Percentiles rank a stretch among this genome's conserved stretches.
phyloP scores from a whole-genome alignment of 2,888 invertebrate genomes.

The Patella depressa region DNA sequence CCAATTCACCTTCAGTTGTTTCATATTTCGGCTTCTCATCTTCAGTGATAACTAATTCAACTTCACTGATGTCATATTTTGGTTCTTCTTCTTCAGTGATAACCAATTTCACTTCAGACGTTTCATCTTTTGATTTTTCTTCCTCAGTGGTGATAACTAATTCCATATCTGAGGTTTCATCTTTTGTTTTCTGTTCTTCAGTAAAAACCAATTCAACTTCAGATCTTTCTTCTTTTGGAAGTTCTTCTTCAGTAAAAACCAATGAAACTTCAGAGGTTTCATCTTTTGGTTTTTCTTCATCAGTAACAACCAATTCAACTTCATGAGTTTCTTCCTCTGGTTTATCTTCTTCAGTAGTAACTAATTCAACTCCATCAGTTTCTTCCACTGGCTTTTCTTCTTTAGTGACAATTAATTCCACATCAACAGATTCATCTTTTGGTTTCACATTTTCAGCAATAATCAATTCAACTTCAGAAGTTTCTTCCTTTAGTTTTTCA shows the following conservation, averaged over 20 bases:
- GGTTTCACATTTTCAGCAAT: slow-evolving; percentile 13
- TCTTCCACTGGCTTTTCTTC: not conserved
- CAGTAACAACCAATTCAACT: not conserved
- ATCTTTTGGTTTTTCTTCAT: slow-evolving; percentile 10
- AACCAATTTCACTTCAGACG: not conserved
- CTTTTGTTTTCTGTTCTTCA: not conserved
- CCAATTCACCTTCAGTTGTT: slow-evolving; percentile 16
- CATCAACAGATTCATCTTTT: not conserved
- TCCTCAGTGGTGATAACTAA: not conserved
- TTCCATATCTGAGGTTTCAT: not conserved
- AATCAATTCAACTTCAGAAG: slow-evolving; percentile 15
- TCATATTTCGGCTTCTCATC: slow-evolving; percentile 11
- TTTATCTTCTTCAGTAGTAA: not conserved
- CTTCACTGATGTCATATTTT: not conserved
- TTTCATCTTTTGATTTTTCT: not conserved
- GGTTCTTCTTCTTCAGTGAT: not conserved
- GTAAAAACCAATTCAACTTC: not conserved
- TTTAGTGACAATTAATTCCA: not conserved
- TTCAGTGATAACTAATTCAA: not conserved
- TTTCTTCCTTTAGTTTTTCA: not conserved
- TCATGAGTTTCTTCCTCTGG: not conserved
- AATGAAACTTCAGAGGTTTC: slow-evolving; percentile 15
- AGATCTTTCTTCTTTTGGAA: not conserved
- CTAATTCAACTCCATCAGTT: not conserved
- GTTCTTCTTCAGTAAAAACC: slow-evolving; percentile 12